phyloP scores from a whole-genome alignment of 2,888 invertebrate genomes.

The Galerucella nymphaeae region DNA sequence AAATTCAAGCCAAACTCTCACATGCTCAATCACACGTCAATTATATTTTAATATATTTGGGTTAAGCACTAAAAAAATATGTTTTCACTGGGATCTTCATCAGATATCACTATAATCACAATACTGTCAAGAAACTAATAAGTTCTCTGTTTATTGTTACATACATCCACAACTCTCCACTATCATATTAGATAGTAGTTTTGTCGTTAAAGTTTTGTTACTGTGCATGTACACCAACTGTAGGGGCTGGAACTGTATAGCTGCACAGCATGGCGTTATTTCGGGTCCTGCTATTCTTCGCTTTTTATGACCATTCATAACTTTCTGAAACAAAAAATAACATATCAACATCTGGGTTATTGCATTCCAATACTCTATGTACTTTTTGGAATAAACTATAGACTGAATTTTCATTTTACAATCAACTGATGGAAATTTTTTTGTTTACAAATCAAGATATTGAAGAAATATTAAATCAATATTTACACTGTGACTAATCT shows the following conservation, averaged over 20 bases:
- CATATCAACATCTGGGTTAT: background rate
- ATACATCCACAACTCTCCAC: constrained; percentile 93
- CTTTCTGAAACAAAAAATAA: constrained; percentile 72
- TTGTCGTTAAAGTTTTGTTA: constrained; percentile 81
- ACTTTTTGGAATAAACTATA: too few relatives aligned
- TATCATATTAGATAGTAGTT: constrained; percentile 88
- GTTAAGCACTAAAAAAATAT: background rate
- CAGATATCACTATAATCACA: constrained; percentile 47
- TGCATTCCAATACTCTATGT: too few relatives aligned
- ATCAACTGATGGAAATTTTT: background rate
- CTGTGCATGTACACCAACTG: constrained; percentile 84
- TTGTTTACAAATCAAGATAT: background rate
- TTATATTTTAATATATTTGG: constrained; percentile 5
- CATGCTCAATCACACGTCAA: background rate
- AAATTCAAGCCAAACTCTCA: background rate
- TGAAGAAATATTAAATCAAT: background rate
- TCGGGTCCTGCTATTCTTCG: constrained; percentile 66
- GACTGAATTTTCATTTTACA: background rate
- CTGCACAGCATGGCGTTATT: constrained; percentile 87
- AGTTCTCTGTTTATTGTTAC: constrained; percentile 60
- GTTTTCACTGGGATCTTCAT: constrained; percentile 36
- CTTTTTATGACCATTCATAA: constrained; percentile 70
- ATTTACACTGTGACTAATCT: background rate
- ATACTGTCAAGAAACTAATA: constrained; percentile 42
- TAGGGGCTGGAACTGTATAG: constrained; percentile 83